Base-by-base conservation (phyloP, 2,797 vertebrate species). In the Enteromius afrohamiltoni region DNA sequence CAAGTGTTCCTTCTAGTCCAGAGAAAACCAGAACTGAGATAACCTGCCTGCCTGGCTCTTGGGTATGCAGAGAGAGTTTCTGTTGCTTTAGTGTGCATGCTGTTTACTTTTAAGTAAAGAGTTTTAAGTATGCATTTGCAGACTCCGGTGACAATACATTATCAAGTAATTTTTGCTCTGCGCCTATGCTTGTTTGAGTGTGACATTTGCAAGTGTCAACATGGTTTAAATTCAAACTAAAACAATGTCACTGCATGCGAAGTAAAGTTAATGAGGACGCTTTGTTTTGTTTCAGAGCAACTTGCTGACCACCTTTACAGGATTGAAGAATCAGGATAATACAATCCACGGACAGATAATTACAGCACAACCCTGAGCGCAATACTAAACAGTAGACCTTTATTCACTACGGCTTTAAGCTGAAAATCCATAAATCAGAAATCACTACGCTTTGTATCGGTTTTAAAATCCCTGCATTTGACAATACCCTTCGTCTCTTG, bases 21-120 rank as follows among this genome's bases (percentile, higher is more conserved):
- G 77, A 55, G 64, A 80, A 77, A 84, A 83, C 37, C 49, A 85
- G 77, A 78, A 77, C 47, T 67, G 70, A 82, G 76, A 85, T 80
- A 88, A 87, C 86, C 84, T 82, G 49, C 42, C 26, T 70, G 79
- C 26, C 47, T 47, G 45, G 65, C 79, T 87, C 73, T 85, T 74
- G 73, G 83, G 68, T 85, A 75, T 40, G 55, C 78, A 21, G 47
- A 76, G 42, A 77, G 53, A 58, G 55, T 74, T 85, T 85, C n/a
- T 60, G 58, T 67, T 85, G 79, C 62, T 60, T 71, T 62, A 86
- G 51, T 68, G 84, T 67, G 76, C 76, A 23, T 60, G 26, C 49
- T 13, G 75, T 78, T 77, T 80, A 75, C 45, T 77, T 87, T 77
- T 29, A 69, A 85, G 45, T 78, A 47, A 70, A 45, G 75, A 74